Percentiles rank a stretch among this genome's conserved stretches.
Conservation (phyloP, 2,797 vertebrate species). For the Neosalanx taihuensis region DNA sequence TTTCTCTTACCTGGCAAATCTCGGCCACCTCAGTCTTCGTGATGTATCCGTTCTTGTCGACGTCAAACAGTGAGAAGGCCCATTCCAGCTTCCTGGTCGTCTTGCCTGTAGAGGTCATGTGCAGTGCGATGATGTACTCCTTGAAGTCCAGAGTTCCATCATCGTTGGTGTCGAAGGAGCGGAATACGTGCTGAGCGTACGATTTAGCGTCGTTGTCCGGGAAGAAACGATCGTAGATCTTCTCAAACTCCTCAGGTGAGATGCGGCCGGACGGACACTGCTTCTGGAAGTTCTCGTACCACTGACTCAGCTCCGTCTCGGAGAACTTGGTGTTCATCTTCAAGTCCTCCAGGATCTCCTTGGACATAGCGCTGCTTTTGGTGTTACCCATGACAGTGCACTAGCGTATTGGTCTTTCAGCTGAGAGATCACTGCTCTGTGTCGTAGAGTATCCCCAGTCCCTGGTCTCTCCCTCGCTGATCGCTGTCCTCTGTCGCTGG, state of each 20-base stretch:
- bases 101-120: conserved; percentile 80
- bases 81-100: conserved; percentile 78
- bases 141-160: conserved; percentile 82
- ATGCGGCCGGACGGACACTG: conserved; percentile 79
- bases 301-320: conserved; percentile 72
- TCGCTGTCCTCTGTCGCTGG: background rate
- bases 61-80: conserved; percentile 82
- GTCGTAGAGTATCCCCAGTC: conserved; percentile 25
- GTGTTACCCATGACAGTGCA: conserved; percentile 72
- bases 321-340: conserved; percentile 77
- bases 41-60: conserved; percentile 83
- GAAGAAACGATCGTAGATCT: conserved; percentile 78
- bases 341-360: conserved; percentile 81
- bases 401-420: conserved; percentile 7
- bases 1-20: conserved; percentile 74
- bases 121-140: conserved; percentile 83
- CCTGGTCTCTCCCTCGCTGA: background rate
- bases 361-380: conserved; percentile 76
- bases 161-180: conserved; percentile 82
- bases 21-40: conserved; percentile 78
- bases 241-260: conserved; percentile 71
- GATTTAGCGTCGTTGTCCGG: conserved; percentile 75
- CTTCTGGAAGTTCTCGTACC: conserved; percentile 81
- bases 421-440: conserved; percentile 19
- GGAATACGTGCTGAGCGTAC: conserved; percentile 79